A percentile compares a stretch with the other conserved stretches of the same genome.
These are phyloP conservation scores for Patagioenas fasciata DNA, from an alignment of 2,113 vertebrate species.

Conservation along the genomic window DNA sequence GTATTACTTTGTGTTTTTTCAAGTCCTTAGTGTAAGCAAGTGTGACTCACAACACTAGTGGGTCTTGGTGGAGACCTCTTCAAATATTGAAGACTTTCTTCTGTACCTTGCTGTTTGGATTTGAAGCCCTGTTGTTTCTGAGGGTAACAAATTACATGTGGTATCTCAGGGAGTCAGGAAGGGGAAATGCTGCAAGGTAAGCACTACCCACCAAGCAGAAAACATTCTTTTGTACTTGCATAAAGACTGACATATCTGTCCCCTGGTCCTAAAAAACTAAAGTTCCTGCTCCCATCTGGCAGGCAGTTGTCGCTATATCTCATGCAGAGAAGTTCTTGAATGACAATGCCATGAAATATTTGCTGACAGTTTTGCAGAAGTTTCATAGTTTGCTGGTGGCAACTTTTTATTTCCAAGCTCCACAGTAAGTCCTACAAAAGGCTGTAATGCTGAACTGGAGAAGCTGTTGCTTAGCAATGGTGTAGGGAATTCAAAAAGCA, in stretches of 20 bases:
- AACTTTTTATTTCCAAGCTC: not conserved
- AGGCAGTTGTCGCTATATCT: not conserved
- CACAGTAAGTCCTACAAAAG: not conserved
- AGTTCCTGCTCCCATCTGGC: not conserved
- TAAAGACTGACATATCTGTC: not conserved
- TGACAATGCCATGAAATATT: not conserved
- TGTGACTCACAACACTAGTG: not conserved
- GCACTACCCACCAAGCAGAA: not conserved
- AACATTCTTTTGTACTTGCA: not conserved
- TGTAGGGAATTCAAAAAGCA: not conserved
- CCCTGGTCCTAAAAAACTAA: not conserved
- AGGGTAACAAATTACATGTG: not conserved
- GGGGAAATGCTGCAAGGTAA: not conserved
- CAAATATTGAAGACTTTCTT: not conserved
- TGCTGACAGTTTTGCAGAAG: not conserved
- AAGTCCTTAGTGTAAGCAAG: not conserved
- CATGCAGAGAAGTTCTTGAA: not conserved
- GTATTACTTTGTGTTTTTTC: not conserved
- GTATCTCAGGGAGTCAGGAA: not conserved
- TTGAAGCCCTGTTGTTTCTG: not conserved
- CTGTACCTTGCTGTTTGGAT: not conserved
- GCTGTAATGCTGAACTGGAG: not conserved
- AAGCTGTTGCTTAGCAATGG: slow-evolving; percentile 2
- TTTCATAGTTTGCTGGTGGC: not conserved
- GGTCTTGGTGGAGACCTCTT: not conserved